Base-by-base conservation (phyloP, 2,113 vertebrate species). In the Cygnus buccinator region DNA sequence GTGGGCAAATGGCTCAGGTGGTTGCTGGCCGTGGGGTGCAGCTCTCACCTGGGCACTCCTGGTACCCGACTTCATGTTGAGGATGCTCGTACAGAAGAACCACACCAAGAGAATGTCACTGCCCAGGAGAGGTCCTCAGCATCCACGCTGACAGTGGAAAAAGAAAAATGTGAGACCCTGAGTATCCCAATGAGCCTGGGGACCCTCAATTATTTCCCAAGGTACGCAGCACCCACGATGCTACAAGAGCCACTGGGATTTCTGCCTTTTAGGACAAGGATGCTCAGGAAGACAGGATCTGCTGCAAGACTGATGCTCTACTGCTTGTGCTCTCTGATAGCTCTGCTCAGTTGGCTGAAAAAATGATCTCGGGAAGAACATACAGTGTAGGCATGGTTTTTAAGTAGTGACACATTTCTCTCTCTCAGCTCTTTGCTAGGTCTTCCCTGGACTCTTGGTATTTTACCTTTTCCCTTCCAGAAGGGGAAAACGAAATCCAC, bases 281-380 rank as follows among this genome's bases (percentile, higher is more conserved):
- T 33, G 50, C 55, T 94, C 46, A 74, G 83, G 72, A n/a, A 86
- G 90, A 59, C 83, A 74, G 72, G 17, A 74, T 94, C 59, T 89
- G 72, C 76, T 37, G 46, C 52, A 89, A 84, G 80, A 91, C 83
- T 76, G 86, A 74, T 97, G 82, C 20, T 86, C 28, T 94, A 76
- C 68, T 90, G 31, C 66, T 86, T 86, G 83, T 15, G 3, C 41
- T 92, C 61, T 61, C 72, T 59, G 23, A 73, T 75, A 87, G 35
- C 84, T 87, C 52, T 84, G 84, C 84, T 92, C 48, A 77, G 35
- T 44, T 76, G 79, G 50, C 59, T 85, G 65, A 39, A 96, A 92
- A 86, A 90, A 90, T 46, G 31, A 80, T 86, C 76, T 90, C 25
- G 7, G 39, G 43, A 84, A 28, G 41, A 84, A 63, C 25, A 22